A percentile compares a stretch with the other conserved stretches of the same genome.
Evolutionary conservation across 2,797 vertebrate species (phyloP).

Genomic region (Epinephelus coioides): DNA sequence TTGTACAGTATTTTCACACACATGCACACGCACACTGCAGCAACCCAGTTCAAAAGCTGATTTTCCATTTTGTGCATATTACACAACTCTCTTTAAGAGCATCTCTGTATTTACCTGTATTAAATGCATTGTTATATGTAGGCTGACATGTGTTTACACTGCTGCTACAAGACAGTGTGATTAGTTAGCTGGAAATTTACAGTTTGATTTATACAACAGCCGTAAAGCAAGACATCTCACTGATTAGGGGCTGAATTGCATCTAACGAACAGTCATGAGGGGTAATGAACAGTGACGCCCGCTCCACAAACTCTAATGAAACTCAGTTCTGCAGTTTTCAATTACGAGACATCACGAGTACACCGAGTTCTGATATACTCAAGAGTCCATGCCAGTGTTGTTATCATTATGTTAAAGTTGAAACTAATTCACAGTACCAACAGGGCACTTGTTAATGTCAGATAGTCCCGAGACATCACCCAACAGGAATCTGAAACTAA

Average conservation of each 20-base stretch:
- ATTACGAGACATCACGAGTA: constrained; percentile 45
- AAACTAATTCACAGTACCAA: constrained; percentile 49
- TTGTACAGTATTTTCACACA: background rate
- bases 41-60: constrained; percentile 13
- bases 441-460: constrained; percentile 65
- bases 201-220: constrained; percentile 53
- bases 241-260: constrained; percentile 70
- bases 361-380: constrained; percentile 28
- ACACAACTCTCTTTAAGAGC: constrained; percentile 26
- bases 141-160: constrained; percentile 56
- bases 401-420: constrained; percentile 40
- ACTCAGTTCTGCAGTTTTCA: constrained; percentile 55
- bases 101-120: constrained; percentile 52
- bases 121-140: constrained; percentile 53
- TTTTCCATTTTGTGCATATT: constrained; percentile 30
- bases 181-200: constrained; percentile 60
- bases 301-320: constrained; percentile 55
- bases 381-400: background rate
- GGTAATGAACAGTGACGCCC: constrained; percentile 64
- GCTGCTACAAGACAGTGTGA: constrained; percentile 53
- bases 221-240: constrained; percentile 60
- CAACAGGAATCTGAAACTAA: constrained; percentile 59
- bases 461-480: constrained; percentile 37
- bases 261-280: constrained; percentile 61
- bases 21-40: background rate